These are phyloP conservation scores for Trachurus trachurus DNA, from an alignment of 2,797 vertebrate genomes.

Conservation along the genomic window DNA sequence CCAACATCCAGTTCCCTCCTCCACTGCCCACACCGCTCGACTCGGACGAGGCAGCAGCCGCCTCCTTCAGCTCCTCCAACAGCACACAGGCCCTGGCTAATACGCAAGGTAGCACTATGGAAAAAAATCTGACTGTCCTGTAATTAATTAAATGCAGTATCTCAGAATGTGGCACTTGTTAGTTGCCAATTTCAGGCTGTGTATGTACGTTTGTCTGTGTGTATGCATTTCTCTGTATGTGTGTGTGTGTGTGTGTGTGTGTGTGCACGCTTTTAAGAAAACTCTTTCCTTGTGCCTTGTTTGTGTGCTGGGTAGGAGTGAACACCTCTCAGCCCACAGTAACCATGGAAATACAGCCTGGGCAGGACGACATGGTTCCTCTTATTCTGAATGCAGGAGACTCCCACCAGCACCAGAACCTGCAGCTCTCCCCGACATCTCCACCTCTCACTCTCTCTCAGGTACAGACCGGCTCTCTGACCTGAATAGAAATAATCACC, in stretches of 20 bases:
- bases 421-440: conserved; percentile 89
- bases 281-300: conserved; percentile 32
- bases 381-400: conserved; percentile 89
- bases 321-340: conserved; percentile 82
- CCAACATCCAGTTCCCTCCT: conserved; percentile 97
- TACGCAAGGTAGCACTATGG: conserved; percentile 82
- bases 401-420: conserved; percentile 84
- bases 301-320: conserved; percentile 83
- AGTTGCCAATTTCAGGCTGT: conserved; percentile 22
- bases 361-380: conserved; percentile 86
- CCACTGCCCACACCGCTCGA: conserved; percentile 95
- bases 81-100: conserved; percentile 89
- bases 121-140: background rate
- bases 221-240: background rate
- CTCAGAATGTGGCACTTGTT: conserved; percentile 1
- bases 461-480: conserved; percentile 75
- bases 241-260: background rate
- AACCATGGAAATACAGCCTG: conserved; percentile 86
- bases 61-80: conserved; percentile 87
- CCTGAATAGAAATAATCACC: background rate
- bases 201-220: conserved; percentile 14
- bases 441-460: conserved; percentile 90
- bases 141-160: background rate
- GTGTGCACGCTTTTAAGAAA: conserved; percentile 39
- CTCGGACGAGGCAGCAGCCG: conserved; percentile 88